These are phyloP conservation scores for Diplosoma virens DNA, from an alignment of 23 tunicate species.

Conservation along the genomic window DNA sequence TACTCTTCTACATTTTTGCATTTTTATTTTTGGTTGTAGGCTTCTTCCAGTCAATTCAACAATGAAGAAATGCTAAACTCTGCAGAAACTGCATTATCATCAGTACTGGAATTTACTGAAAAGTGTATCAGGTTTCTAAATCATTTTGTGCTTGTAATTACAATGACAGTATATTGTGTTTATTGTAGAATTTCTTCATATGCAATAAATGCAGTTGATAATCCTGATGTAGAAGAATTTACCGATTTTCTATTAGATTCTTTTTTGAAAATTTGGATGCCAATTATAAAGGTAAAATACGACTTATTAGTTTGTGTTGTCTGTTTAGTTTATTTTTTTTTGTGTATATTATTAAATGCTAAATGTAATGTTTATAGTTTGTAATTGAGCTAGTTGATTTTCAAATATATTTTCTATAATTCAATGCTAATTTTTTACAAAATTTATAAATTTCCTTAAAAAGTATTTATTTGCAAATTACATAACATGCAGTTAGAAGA, in stretches of 20 bases:
- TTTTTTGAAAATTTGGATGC: neutral
- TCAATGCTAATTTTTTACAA: no score
- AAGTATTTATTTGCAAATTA: neutral
- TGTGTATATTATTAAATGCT: neutral
- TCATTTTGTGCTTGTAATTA: neutral
- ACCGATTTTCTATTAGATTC: neutral
- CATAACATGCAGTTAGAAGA: neutral
- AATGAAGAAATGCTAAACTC: neutral
- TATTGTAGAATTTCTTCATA: neutral
- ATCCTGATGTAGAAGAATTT: neutral
- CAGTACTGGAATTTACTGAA: neutral
- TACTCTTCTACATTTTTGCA: no score
- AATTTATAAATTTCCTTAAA: no score
- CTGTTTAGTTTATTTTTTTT: neutral
- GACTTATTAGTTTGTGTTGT: neutral
- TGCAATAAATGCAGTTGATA: no score
- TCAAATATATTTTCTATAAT: no score
- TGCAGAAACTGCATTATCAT: neutral
- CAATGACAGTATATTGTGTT: neutral
- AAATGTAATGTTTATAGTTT: neutral
- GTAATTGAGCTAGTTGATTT: neutral
- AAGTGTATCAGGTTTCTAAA: constrained; percentile 1
- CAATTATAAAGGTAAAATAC: neutral
- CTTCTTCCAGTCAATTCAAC: neutral
- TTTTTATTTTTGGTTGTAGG: no score